These are phyloP conservation scores for Rotaria macrura DNA, from an alignment of 2,888 invertebrate genomes.

Conservation along the genomic window DNA sequence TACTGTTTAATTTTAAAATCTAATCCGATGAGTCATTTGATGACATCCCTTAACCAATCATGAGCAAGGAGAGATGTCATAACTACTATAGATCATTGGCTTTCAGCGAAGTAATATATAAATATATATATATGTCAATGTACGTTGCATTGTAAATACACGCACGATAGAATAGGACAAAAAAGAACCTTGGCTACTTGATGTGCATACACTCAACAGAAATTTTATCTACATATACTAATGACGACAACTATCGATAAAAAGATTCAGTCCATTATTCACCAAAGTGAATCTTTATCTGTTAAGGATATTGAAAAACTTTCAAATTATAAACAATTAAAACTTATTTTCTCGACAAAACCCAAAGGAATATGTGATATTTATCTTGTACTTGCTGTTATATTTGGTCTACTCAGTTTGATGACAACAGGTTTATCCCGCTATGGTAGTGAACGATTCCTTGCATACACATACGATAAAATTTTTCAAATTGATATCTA, in stretches of 20 bases:
- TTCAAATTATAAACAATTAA: background rate
- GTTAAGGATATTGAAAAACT: background rate
- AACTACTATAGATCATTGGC: background rate
- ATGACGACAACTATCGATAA: background rate
- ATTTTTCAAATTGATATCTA: background rate
- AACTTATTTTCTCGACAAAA: background rate
- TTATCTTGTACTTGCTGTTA: background rate
- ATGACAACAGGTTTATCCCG: background rate
- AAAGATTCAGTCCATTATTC: background rate
- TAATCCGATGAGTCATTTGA: too few species aligned
- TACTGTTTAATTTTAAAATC: too few species aligned
- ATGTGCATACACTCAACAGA: too few species aligned
- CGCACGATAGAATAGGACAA: too few species aligned
- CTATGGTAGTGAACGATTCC: background rate
- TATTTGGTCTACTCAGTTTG: background rate
- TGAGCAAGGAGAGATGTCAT: background rate
- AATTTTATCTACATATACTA: background rate
- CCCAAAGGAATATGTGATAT: background rate
- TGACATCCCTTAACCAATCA: background rate
- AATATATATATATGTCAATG: too few species aligned
- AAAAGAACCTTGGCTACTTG: too few species aligned
- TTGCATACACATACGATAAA: background rate
- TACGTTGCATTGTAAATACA: too few species aligned
- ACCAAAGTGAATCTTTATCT: background rate
- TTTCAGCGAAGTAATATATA: slow-evolving; percentile 1